phyloP scores from a whole-genome alignment of 2,797 vertebrate genomes.

The Gallirallus australis region DNA sequence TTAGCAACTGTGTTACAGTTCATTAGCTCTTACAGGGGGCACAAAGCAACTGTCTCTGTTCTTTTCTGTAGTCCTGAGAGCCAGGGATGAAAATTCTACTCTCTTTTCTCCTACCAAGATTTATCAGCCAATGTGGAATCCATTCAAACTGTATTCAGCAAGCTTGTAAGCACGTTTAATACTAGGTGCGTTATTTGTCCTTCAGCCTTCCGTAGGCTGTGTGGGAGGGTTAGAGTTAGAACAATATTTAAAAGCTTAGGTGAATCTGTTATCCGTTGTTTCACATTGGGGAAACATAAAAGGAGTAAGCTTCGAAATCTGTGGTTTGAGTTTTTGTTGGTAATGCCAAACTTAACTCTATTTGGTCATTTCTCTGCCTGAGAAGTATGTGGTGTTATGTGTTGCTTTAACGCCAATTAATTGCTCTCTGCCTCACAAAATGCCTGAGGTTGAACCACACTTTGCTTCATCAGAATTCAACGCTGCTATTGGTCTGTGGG shows the following conservation, averaged over 20 bases:
- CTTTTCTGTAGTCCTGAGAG: neutral
- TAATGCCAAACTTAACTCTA: neutral
- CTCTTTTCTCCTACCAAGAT: neutral
- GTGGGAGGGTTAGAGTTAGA: neutral
- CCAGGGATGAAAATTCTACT: neutral
- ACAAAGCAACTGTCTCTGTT: neutral
- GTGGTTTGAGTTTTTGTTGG: neutral
- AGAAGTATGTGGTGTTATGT: neutral
- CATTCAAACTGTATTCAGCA: neutral
- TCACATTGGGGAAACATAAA: neutral
- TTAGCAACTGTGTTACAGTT: neutral
- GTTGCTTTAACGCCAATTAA: slow-evolving; percentile 39
- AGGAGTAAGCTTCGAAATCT: neutral
- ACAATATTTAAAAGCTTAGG: neutral
- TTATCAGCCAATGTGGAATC: neutral
- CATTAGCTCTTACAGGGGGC: neutral
- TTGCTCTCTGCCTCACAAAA: slow-evolving; percentile 60
- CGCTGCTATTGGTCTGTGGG: slow-evolving; percentile 45
- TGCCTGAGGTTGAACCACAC: slow-evolving; percentile 48
- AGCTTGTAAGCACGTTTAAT: neutral
- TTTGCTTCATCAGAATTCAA: slow-evolving; percentile 60
- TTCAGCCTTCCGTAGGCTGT: neutral
- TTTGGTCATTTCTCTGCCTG: neutral
- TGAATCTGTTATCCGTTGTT: neutral
- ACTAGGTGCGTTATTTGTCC: neutral